Percentiles rank a stretch among this genome's conserved stretches.
phyloP scores from a whole-genome alignment of 1,140 invertebrate genomes.

The Nasonia giraulti region DNA sequence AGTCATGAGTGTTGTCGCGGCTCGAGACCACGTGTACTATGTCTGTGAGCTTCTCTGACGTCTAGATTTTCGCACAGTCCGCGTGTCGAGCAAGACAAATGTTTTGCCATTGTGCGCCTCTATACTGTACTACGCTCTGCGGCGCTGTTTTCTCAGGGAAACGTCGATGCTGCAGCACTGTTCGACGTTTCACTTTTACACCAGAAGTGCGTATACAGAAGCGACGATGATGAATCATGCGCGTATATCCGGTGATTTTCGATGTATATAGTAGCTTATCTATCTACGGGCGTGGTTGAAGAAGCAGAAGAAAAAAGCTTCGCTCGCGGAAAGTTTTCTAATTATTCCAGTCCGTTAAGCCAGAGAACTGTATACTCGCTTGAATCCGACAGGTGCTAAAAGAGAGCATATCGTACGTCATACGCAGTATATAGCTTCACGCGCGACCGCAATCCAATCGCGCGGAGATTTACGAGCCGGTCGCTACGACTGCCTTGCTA shows the following conservation, averaged over 20 bases:
- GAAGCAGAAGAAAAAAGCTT: not conserved
- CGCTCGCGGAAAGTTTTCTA: not conserved
- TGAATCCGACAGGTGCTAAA: slow-evolving; percentile 29
- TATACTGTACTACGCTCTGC: too few species aligned
- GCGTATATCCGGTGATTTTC: too few species aligned
- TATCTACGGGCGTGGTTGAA: not conserved
- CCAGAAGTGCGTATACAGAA: too few species aligned
- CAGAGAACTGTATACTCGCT: slow-evolving; percentile 5
- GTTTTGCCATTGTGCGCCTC: not conserved
- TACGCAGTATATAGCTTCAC: slow-evolving; percentile 12
- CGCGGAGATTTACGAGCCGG: slow-evolving; percentile 42
- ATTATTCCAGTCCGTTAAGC: slow-evolving; percentile 28
- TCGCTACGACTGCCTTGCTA: not conserved
- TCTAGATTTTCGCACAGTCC: slow-evolving; percentile 1
- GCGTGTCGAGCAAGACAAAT: not conserved
- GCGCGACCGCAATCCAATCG: slow-evolving; percentile 42
- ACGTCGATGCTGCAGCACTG: not conserved
- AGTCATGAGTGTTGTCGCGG: slow-evolving; percentile 20
- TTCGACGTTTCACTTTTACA: not conserved
- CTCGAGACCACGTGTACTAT: not conserved
- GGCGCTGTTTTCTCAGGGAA: slow-evolving; percentile 21
- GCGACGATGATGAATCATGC: too few species aligned
- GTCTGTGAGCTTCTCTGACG: not conserved
- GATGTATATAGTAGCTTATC: too few species aligned
- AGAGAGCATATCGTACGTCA: slow-evolving; percentile 25